Evolutionary conservation across 2,888 invertebrate genomes (phyloP), one percentile per base, ranked within the genome.

Genomic region (Pristionchus fissidentatus): DNA sequence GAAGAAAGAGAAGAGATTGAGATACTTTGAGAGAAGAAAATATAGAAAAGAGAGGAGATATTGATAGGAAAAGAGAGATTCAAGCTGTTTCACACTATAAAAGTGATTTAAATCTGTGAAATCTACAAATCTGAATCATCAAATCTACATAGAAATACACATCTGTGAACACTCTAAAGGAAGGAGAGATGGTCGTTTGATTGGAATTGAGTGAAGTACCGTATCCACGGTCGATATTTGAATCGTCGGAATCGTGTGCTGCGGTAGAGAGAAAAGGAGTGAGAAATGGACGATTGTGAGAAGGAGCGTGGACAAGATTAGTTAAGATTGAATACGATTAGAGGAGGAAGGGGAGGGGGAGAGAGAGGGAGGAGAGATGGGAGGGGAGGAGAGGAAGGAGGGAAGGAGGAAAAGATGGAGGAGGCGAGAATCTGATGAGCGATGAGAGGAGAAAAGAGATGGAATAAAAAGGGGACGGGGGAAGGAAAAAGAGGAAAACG

Each of bases 261-360:
- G 49, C 10, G 13, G 10, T 10, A 49, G 13, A 49, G 49, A 49
- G 13, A 19, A 22, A 15, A 41, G 43, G 41, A 73, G 13, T 15
- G 73, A 73, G 15, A 32, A n/a, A 38, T 70, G 41, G 73, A 32
- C n/a, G n/a, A 26, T 43, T 43, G 43, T 3, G 43, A 73, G 78
- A 41, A 55, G 78, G 29, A 55, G 55, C 32, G 35, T 15, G 78
- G 41, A 62, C 19, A 62, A 62, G 62, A 62, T 62, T 62, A 62
- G 62, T 62, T 62, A 62, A 62, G 62, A 62, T 62, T 41, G 46
- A 41, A 73, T 46, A 73, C 26, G 46, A 46, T 73, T 46, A 73
- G 26, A 46, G 46, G 32, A 32, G 29, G 19, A 43, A 32, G 29
- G 22, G 70, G 41, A 46, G 38, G 15, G 41, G 38, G 32, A 73